Base-by-base conservation (phyloP, 1,140 invertebrate species). In the Pectinophora gossypiella region DNA sequence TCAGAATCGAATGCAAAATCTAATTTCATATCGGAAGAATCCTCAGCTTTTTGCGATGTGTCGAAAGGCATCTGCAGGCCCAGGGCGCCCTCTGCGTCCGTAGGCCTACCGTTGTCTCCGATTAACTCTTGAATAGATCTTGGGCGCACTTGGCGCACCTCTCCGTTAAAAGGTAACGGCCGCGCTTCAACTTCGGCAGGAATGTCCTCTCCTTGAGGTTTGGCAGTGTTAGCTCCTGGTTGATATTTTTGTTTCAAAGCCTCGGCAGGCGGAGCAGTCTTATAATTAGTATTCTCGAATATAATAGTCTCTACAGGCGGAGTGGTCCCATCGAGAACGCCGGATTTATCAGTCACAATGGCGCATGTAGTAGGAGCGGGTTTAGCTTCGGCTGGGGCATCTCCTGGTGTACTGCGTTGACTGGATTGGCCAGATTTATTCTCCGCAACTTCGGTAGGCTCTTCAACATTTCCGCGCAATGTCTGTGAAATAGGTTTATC, bases 231-330 rank as follows among this genome's bases (percentile, higher is more conserved):
- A 18, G 74, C 53, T 90, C 85, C 58, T 82, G 89, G 61, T 87
- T 90, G 62, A 88, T 91, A 64, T 90, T 90, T 89, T 90, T 92
- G 71, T 87, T 92, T 69, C 87, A 92, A 62, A 82, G 71, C 90
- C 77, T 89, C 91, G 32, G 80, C 83, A 13, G 83, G 81, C 66
- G 72, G 91, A 69, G 80, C 79, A 51, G 92, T 91, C 84, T 95
- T 94, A 69, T 95, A 96, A 75, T 97, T 97, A 0, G 95, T 97
- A 79, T 97, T 97, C 75, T 97, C 96, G 75, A 97, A 97, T 52
- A 97, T 96, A 23, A 97, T 93, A 0, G 95, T 97, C 71, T 96
- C 94, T 12, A 96, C 94, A 0, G 95, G 94, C 0, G 94, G 91
- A 3, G 92, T 93, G 0, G 92, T 89, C 4, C 93, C 92, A 75